Evolutionary conservation across 2,888 invertebrate species (phyloP).

Genomic region (Eupithecia insigniata): DNA sequence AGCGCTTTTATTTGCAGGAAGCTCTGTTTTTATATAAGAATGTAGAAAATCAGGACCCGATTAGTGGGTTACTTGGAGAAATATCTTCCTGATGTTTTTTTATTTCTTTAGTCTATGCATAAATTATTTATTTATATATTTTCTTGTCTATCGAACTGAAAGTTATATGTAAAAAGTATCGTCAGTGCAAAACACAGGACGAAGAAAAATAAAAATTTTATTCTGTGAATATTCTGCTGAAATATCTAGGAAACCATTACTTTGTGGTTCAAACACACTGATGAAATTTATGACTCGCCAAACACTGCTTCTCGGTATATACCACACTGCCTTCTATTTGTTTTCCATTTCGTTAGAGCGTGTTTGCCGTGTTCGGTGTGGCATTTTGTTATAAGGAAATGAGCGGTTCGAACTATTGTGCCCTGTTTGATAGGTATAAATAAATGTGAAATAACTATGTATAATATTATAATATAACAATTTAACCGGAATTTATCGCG

Average conservation of each 20-base stretch:
- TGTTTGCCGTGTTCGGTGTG: conserved; percentile 53
- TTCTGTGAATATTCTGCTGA: background rate
- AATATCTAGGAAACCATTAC: conserved; percentile 15
- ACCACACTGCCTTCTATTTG: conserved; percentile 47
- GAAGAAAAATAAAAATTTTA: background rate
- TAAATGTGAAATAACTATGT: no score
- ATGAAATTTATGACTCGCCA: conserved; percentile 25
- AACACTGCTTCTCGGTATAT: conserved; percentile 21
- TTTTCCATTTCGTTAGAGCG: conserved; percentile 58
- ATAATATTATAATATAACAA: background rate
- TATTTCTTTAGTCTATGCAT: background rate
- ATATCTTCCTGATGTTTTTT: background rate
- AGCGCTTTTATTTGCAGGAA: background rate
- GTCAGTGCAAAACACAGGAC: background rate
- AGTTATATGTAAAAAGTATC: background rate
- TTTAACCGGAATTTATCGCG: no score
- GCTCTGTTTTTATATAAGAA: background rate
- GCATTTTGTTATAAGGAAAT: conserved; percentile 31
- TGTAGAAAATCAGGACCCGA: background rate
- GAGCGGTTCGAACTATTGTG: conserved; percentile 13
- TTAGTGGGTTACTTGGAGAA: background rate
- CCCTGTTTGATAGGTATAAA: no score
- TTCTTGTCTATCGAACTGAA: background rate
- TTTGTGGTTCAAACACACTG: conserved; percentile 19
- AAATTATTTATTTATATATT: no score